These are phyloP conservation scores for Neolamprologus variostigma DNA, from an alignment of 2,113 vertebrate genomes.

Conservation along the genomic window DNA sequence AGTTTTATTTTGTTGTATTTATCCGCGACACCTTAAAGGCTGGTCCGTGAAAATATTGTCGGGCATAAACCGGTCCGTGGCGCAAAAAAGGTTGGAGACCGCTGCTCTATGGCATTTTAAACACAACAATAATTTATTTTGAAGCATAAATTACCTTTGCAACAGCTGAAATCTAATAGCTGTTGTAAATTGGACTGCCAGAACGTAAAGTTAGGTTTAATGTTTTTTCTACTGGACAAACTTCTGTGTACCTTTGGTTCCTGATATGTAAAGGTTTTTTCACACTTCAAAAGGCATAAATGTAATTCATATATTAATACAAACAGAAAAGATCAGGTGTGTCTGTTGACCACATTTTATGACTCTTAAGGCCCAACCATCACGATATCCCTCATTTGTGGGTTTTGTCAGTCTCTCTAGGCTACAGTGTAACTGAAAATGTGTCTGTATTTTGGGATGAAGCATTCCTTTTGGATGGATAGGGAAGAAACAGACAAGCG, in stretches of 20 bases:
- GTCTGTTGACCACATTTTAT: not conserved
- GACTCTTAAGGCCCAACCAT: not conserved
- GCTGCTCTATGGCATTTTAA: not conserved
- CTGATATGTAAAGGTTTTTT: not conserved
- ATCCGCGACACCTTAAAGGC: not conserved
- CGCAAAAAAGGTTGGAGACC: accelerated
- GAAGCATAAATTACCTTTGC: not conserved
- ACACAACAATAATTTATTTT: not conserved
- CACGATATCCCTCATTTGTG: not conserved
- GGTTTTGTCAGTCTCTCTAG: not conserved
- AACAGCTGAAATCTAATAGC: not conserved
- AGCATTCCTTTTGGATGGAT: not conserved
- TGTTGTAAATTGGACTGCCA: not conserved
- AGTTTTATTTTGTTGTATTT: not conserved
- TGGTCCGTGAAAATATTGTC: accelerated
- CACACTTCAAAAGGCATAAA: not conserved
- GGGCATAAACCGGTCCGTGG: accelerated
- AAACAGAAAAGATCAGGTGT: not conserved
- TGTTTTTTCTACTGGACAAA: not conserved
- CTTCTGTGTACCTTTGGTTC: not conserved
- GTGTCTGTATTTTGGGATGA: not conserved
- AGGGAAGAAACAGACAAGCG: not conserved
- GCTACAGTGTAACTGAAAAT: not conserved
- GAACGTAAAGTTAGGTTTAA: not conserved
- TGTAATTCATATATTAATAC: not conserved